Evolutionary conservation across 2,888 invertebrate species (phyloP).

Genomic region (Euphydryas editha): DNA sequence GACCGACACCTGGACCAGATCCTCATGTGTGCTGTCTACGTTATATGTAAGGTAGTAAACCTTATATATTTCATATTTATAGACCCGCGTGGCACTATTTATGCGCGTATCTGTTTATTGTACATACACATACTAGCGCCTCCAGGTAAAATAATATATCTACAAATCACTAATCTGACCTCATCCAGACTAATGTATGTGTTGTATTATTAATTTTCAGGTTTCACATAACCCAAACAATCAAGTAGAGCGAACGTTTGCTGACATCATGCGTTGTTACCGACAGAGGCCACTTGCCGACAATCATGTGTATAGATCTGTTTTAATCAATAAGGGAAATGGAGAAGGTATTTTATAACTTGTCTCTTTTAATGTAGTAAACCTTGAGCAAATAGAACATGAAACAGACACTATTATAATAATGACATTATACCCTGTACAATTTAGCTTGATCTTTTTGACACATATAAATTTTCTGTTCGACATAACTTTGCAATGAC

Average conservation of each 20-base stretch:
- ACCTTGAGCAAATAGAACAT: too few species aligned
- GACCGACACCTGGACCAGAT: conserved; percentile 99
- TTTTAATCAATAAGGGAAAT: conserved; percentile 84
- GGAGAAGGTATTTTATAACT: conserved; percentile 56
- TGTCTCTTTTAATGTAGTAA: background rate
- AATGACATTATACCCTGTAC: too few species aligned
- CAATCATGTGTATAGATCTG: conserved; percentile 95
- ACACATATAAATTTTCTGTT: too few species aligned
- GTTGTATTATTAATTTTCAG: conserved; percentile 47
- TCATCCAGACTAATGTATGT: background rate
- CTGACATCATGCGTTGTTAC: conserved; percentile 97
- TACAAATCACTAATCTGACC: too few species aligned
- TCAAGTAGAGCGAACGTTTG: conserved; percentile 87
- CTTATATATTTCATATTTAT: too few species aligned
- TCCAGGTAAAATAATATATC: too few species aligned
- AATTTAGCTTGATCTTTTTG: too few species aligned
- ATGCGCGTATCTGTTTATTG: too few species aligned
- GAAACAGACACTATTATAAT: too few species aligned
- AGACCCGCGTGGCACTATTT: too few species aligned
- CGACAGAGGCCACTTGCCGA: conserved; percentile 96
- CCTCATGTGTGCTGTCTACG: conserved; percentile 98
- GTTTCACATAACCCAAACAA: conserved; percentile 71
- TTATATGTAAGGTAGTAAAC: conserved; percentile 92
- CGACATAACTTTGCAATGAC: too few species aligned
- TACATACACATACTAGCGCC: too few species aligned